Evolutionary conservation across 2,797 vertebrate genomes (phyloP), one percentile per base, ranked within the genome.

Genomic region (Glyptemys insculpta): DNA sequence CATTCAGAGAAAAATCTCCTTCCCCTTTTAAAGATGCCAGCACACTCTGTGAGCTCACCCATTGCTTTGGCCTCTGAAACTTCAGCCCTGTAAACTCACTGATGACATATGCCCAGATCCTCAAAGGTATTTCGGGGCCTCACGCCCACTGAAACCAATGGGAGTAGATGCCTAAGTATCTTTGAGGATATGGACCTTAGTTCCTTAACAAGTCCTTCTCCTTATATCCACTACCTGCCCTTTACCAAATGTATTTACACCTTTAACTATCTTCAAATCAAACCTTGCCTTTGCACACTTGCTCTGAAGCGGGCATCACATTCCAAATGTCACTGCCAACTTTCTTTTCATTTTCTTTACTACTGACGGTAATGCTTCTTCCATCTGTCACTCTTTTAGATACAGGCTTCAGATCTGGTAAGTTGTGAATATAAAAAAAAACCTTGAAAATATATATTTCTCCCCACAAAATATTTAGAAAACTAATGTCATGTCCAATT

Each of bases 381-480:
- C 65, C 44, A 53, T 89, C 74, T 89, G 41, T 88, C 92, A 29
- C 52, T 76, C 37, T 27, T 19, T 84, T 72, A 95, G 88, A 57
- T 85, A 72, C 27, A 96, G 52, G 11, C 47, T 52, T 93, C 44
- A 76, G 81, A 94, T 78, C 90, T 37, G 85, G 27, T 83, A 84
- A 53, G 41, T 6, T 95, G 80, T 81, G 92, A 95, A 91, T 34
- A 94, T 83, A 88, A 72, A 87, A 96, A 87, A 96, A 15, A 79
- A 31, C 76, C 57, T 80, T 83, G 81, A 86, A 97, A 96, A 90
- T 52, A 41, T 10, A 92, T 52, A 62, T 41, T 90, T 84, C 92
- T 37, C 79, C 88, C 89, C 52, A 83, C 11, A 4, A 27, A 53
- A 86, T 3, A 9, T 87, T 95, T 44, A 83, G 81, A 56, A 87